phyloP scores from a whole-genome alignment of 1,140 invertebrate genomes.

The Prorops nasuta region DNA sequence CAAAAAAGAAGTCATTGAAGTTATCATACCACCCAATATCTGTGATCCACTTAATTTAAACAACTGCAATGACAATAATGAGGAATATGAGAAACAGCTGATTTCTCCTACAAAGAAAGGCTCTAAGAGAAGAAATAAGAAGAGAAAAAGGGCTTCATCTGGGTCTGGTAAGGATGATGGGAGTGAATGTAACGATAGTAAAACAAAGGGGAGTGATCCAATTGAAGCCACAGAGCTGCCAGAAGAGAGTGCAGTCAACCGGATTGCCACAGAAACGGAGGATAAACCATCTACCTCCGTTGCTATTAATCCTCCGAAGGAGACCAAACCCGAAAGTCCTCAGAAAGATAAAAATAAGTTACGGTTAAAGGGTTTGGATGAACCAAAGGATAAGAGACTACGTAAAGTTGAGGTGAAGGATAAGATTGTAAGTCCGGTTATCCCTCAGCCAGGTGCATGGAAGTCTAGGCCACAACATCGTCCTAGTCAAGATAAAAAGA shows the following conservation, averaged over 20 bases:
- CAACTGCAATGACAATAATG: slow-evolving; percentile 74
- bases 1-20: slow-evolving; percentile 79
- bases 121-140: slow-evolving; percentile 58
- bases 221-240: slow-evolving; percentile 9
- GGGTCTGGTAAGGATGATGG: slow-evolving; percentile 54
- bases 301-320: slow-evolving; percentile 35
- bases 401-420: slow-evolving; percentile 72
- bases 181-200: slow-evolving; percentile 33
- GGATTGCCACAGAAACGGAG: background rate
- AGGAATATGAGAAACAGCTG: slow-evolving; percentile 75
- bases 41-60: slow-evolving; percentile 86
- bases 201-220: slow-evolving; percentile 13
- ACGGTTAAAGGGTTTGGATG: slow-evolving; percentile 46
- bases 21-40: slow-evolving; percentile 90
- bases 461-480: slow-evolving; percentile 55
- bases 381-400: slow-evolving; percentile 57
- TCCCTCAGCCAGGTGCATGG: slow-evolving; percentile 83
- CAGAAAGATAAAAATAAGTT: slow-evolving; percentile 45
- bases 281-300: background rate
- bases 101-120: slow-evolving; percentile 66
- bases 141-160: slow-evolving; percentile 58
- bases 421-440: slow-evolving; percentile 90
- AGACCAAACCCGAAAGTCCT: slow-evolving; percentile 41
- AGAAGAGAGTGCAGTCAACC: background rate
- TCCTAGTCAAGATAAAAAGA: slow-evolving; percentile 47